phyloP scores from a whole-genome alignment of 2,113 vertebrate genomes.

The Amphiprion percula region DNA sequence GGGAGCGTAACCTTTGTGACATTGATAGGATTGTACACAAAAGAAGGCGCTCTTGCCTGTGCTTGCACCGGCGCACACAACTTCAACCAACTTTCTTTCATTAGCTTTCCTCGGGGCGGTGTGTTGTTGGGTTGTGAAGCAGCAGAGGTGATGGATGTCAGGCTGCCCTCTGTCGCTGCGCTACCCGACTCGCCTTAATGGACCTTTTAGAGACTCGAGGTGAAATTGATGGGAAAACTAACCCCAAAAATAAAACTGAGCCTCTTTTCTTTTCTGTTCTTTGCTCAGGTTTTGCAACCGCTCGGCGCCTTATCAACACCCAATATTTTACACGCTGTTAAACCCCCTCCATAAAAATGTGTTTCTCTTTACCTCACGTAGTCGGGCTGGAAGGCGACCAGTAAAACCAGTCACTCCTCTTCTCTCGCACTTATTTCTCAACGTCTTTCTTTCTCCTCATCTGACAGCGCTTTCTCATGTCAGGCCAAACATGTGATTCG shows the following conservation, averaged over 20 bases:
- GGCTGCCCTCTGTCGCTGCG: conserved; percentile 62
- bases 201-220: conserved; percentile 55
- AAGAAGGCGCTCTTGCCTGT: conserved; percentile 48
- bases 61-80: conserved; percentile 48
- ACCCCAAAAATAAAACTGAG: conserved; percentile 39
- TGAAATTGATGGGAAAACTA: conserved; percentile 61
- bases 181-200: conserved; percentile 59
- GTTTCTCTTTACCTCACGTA: conserved; percentile 54
- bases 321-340: conserved; percentile 69
- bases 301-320: conserved; percentile 61
- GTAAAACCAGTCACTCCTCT: conserved; percentile 56
- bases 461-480: conserved; percentile 73
- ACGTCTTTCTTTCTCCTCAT: conserved; percentile 45
- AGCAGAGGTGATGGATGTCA: conserved; percentile 69
- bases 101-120: conserved; percentile 36
- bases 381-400: conserved; percentile 51
- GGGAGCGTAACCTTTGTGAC: conserved; percentile 85
- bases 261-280: conserved; percentile 17
- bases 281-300: conserved; percentile 20
- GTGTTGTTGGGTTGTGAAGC: conserved; percentile 53
- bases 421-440: conserved; percentile 45
- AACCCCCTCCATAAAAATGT: conserved; percentile 59
- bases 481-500: conserved; percentile 81
- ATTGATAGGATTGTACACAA: conserved; percentile 84
- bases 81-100: conserved; percentile 46